These are phyloP conservation scores for Saturnia pavonia DNA, from an alignment of 2,888 invertebrate species.

Conservation along the genomic window DNA sequence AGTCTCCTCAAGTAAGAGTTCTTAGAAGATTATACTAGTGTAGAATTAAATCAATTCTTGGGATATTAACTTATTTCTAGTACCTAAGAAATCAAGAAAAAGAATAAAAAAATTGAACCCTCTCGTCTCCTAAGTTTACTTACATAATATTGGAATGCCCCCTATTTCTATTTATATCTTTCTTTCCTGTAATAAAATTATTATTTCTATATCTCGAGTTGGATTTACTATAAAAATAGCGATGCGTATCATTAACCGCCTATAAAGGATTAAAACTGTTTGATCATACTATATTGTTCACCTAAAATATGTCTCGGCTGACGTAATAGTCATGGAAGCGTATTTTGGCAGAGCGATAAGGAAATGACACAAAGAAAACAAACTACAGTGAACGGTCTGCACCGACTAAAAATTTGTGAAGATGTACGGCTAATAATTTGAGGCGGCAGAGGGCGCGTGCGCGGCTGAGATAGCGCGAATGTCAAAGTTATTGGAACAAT, in stretches of 20 bases:
- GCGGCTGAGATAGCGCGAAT: conserved; percentile 54
- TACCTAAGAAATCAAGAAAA: too few species aligned
- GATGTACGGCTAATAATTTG: not conserved
- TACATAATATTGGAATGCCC: too few species aligned
- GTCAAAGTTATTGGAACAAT: conserved; percentile 76
- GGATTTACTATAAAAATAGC: not conserved
- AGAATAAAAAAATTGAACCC: too few species aligned
- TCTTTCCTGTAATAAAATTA: not conserved
- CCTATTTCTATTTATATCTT: too few species aligned
- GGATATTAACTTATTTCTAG: too few species aligned
- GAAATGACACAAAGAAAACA: conserved; percentile 82
- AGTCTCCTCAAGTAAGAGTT: too few species aligned
- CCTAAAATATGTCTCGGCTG: conserved; percentile 77
- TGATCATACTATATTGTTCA: conserved; percentile 60
- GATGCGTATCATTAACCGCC: not conserved
- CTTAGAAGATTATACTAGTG: too few species aligned
- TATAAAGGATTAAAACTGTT: conserved; percentile 54
- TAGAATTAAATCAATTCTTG: too few species aligned
- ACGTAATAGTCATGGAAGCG: conserved; percentile 78
- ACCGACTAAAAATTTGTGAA: conserved; percentile 74
- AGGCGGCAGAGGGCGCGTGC: conserved; percentile 35
- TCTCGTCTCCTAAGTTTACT: too few species aligned
- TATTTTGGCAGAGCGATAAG: conserved; percentile 82
- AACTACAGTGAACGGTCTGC: conserved; percentile 63
- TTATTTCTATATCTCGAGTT: not conserved